Evolutionary conservation across 2,113 vertebrate genomes (phyloP), one percentile per base, ranked within the genome.

Genomic region (Etheostoma spectabile): DNA sequence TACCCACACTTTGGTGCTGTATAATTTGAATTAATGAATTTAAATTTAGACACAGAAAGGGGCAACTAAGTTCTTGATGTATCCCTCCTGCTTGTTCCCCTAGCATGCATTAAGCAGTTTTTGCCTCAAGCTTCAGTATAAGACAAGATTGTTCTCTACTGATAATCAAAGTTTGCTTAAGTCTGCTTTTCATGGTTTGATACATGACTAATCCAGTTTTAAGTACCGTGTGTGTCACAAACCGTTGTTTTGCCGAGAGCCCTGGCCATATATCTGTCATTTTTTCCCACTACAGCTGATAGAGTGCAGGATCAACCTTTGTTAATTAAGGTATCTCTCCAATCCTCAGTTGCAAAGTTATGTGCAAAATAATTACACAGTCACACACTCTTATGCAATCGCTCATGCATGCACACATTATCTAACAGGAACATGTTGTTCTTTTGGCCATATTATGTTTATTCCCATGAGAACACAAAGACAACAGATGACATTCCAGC

Each of bases 401-500:
- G 1, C 51, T 87, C 65, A 86, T 74, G 73, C 82, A 66, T 72
- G 56, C 61, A 73, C 72, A 84, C 51, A 81, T 77, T 79, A 77
- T 79, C 79, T 89, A 88, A 84, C 84, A 77, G 62, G 85, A 78
- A 84, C 88, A 86, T 85, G 53, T 57, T 84, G 83, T 90, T 89
- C 79, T 93, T 92, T 92, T 57, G 74, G 84, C 87, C 86, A 90
- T 92, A 91, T 85, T 88, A 91, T 88, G 87, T 94, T 95, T 93
- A 95, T 94, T 95, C 92, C 87, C 91, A 93, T 92, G 91, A 90
- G 86, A 94, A 92, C 86, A 92, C 91, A 89, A 84, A 93, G 85
- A 94, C 91, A 93, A 95, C 83, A 89, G 75, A 91, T 87, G 86
- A 91, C 83, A 88, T 91, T 91, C 86, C 79, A 86, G 87, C 75